Evolutionary conservation across 2,113 vertebrate genomes (phyloP).

Genomic region (Strix aluco): DNA sequence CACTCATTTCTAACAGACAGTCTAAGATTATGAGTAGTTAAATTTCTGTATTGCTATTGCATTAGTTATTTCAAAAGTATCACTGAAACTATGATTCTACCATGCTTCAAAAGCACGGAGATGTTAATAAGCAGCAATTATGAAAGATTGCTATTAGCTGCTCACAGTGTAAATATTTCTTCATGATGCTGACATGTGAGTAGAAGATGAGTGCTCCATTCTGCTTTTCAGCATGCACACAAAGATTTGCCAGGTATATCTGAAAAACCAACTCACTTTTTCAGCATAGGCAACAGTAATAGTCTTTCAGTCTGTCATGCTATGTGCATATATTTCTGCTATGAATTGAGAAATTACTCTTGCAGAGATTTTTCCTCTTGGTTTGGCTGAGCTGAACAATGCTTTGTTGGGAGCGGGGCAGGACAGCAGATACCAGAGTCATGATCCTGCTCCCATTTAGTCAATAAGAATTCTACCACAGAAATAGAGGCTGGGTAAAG

Average conservation of each 20-base stretch:
- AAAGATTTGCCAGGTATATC: not conserved
- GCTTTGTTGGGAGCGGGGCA: accelerated
- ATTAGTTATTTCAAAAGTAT: not conserved
- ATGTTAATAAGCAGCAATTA: constrained; percentile 3
- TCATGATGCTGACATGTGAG: not conserved
- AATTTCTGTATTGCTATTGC: not conserved
- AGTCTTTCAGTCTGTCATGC: not conserved
- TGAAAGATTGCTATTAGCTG: not conserved
- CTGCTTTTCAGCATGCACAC: not conserved
- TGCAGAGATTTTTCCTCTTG: not conserved
- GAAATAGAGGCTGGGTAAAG: not conserved
- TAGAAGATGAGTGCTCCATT: not conserved
- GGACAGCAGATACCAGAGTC: not conserved
- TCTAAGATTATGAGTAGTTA: not conserved
- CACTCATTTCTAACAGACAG: not conserved
- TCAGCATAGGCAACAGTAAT: not conserved
- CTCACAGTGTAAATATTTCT: constrained; percentile 12
- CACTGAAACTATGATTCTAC: constrained; percentile 12
- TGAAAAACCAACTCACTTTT: not conserved
- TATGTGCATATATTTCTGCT: not conserved
- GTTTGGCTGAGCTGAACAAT: not conserved
- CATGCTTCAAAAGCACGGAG: not conserved
- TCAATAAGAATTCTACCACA: not conserved
- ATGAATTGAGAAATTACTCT: not conserved
- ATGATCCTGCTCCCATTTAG: not conserved